Evolutionary conservation across 2,888 invertebrate genomes (phyloP).

Genomic region (Cerceris ruficornis): DNA sequence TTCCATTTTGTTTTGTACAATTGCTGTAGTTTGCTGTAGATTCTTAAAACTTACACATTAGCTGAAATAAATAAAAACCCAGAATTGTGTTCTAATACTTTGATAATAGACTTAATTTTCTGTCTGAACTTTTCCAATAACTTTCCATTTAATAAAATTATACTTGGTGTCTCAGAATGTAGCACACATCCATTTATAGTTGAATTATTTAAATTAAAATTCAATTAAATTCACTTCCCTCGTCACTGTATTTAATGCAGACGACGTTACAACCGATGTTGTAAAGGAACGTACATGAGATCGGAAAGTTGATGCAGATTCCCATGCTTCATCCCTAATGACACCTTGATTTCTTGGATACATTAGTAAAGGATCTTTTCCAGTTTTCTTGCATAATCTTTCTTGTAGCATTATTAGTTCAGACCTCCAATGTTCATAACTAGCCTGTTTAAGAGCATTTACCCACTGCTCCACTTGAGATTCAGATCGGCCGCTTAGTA

Average conservation of each 20-base stretch:
- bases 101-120: neutral
- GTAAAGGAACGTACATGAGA: conserved; percentile 76
- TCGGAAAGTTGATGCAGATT: conserved; percentile 71
- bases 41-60: conserved; percentile 25
- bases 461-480: conserved; percentile 89
- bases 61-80: conserved; percentile 25
- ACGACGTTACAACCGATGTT: conserved; percentile 64
- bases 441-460: conserved; percentile 85
- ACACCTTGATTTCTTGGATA: conserved; percentile 85
- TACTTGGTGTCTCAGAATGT: neutral
- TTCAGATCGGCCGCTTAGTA: conserved; percentile 88
- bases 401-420: conserved; percentile 86
- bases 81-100: conserved; percentile 5
- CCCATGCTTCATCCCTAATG: conserved; percentile 78
- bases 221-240: conserved; percentile 75
- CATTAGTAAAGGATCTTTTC: conserved; percentile 86
- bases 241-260: conserved; percentile 64
- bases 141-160: too few species aligned
- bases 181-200: neutral
- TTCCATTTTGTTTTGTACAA: conserved; percentile 15
- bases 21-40: conserved; percentile 14
- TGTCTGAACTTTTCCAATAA: neutral
- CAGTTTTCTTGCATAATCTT: conserved; percentile 86
- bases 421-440: conserved; percentile 88
- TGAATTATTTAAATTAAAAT: conserved; percentile 51